Percentiles rank a stretch among this genome's conserved stretches.
Evolutionary conservation across 1,140 invertebrate species (phyloP).

Genomic region (Macrotrachela quadricornifera): DNA sequence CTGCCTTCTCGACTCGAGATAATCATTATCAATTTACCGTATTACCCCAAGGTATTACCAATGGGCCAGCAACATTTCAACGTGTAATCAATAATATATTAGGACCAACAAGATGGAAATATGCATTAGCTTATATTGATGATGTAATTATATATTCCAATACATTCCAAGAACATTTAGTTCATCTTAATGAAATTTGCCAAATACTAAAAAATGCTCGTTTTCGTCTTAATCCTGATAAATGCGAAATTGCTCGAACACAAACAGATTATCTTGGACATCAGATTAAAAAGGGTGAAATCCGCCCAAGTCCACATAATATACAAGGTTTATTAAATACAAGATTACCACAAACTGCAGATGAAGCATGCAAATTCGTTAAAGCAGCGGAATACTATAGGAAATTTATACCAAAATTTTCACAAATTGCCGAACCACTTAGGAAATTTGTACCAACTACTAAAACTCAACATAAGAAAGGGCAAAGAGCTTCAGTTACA

Average conservation of each 20-base stretch:
- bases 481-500: not conserved
- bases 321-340: not conserved
- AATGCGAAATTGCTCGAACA: conserved; percentile 24
- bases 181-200: conserved; percentile 20
- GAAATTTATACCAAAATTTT: not conserved
- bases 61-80: conserved; percentile 29
- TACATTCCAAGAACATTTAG: conserved; percentile 26
- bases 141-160: conserved; percentile 29
- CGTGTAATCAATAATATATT: conserved; percentile 30
- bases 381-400: not conserved
- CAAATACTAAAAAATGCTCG: conserved; percentile 18
- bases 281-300: conserved; percentile 10
- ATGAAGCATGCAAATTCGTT: not conserved
- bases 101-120: conserved; percentile 10
- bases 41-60: conserved; percentile 29
- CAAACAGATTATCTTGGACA: conserved; percentile 24
- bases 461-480: too few species aligned
- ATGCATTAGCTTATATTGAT: conserved; percentile 30
- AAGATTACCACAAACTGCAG: not conserved
- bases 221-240: conserved; percentile 27
- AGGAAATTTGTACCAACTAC: too few species aligned
- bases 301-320: not conserved
- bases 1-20: not conserved
- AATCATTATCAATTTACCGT: not conserved
- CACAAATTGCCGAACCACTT: not conserved